A percentile compares a stretch with the other conserved stretches of the same genome.
phyloP scores from a whole-genome alignment of 2,113 vertebrate genomes.

The Aleadryas rufinucha region DNA sequence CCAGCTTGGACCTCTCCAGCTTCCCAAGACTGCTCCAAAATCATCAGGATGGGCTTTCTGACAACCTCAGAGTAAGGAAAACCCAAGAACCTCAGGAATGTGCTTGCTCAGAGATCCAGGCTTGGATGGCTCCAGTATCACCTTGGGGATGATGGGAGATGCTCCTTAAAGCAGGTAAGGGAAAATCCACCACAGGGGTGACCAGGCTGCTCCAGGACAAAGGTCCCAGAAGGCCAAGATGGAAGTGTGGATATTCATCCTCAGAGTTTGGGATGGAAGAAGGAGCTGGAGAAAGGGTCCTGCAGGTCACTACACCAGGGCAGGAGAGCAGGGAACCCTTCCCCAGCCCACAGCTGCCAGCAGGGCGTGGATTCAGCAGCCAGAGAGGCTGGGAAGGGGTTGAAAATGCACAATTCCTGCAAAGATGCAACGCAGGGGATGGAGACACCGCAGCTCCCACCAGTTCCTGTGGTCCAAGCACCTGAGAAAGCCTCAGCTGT shows the following conservation, averaged over 20 bases:
- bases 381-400: not conserved
- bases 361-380: not conserved
- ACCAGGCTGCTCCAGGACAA: not conserved
- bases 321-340: not conserved
- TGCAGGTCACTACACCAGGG: not conserved
- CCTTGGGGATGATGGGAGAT: not conserved
- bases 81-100: not conserved
- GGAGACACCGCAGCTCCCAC: not conserved
- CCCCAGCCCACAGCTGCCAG: not conserved
- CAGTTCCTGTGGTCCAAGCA: not conserved
- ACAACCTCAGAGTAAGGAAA: not conserved
- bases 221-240: not conserved
- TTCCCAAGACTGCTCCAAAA: not conserved
- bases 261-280: not conserved
- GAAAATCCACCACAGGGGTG: not conserved
- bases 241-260: not conserved
- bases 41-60: not conserved
- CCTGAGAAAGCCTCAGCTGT: not conserved
- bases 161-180: not conserved
- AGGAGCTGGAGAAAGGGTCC: not conserved
- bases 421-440: fast-evolving
- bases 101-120: not conserved
- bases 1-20: not conserved
- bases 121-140: fast-evolving
- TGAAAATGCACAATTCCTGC: not conserved